Percentiles rank a stretch among this genome's conserved stretches.
phyloP scores from a whole-genome alignment of 2,888 invertebrate genomes.

The Leptopilina drosophilae region DNA sequence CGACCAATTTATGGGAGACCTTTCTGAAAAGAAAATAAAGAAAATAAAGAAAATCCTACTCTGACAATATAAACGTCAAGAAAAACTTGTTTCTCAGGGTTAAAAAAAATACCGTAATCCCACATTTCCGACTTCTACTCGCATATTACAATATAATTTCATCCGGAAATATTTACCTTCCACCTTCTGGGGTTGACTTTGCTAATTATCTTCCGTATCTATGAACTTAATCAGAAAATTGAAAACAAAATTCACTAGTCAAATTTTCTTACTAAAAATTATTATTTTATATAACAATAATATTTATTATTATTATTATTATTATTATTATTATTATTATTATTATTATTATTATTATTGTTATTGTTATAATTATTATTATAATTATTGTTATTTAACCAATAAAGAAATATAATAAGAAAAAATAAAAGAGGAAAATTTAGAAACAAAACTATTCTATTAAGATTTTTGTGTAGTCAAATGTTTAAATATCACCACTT shows the following conservation, averaged over 20 bases:
- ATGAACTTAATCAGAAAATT: not conserved
- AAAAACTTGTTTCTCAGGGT: slow-evolving; percentile 25
- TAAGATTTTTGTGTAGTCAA: too few relatives aligned
- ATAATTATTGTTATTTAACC: too few relatives aligned
- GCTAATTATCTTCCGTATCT: slow-evolving; percentile 21
- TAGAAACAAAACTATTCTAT: too few relatives aligned
- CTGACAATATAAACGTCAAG: slow-evolving; percentile 8
- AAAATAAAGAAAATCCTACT: slow-evolving; percentile 5
- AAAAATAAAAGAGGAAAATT: too few relatives aligned
- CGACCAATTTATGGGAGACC: slow-evolving; percentile 27
- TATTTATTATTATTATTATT: too few relatives aligned
- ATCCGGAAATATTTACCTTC: not conserved
- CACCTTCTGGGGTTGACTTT: not conserved
- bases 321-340: too few relatives aligned
- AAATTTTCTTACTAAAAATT: not conserved
- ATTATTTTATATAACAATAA: too few relatives aligned
- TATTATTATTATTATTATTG: too few relatives aligned
- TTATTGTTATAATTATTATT: too few relatives aligned
- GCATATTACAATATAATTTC: slow-evolving; percentile 11
- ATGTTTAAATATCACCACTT: too few relatives aligned
- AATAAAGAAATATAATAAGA: too few relatives aligned
- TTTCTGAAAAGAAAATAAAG: not conserved
- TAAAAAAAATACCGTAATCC: slow-evolving; percentile 24
- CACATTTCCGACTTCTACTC: slow-evolving; percentile 7
- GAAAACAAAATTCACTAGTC: not conserved